Base-by-base conservation (phyloP, 23 tunicate species). In the Pegea sp. region DNA sequence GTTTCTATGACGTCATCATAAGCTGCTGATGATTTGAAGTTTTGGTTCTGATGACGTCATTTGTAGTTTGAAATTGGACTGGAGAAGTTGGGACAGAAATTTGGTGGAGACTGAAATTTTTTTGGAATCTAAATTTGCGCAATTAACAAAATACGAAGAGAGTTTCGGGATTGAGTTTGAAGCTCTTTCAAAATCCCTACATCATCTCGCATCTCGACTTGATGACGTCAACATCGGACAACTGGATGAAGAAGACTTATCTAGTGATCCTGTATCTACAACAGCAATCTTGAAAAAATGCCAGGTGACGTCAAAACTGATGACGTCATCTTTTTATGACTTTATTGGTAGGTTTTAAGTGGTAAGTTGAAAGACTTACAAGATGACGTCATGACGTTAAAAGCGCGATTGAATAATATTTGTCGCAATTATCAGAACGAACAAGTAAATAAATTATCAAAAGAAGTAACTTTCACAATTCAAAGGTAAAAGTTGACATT, bases 21-120 rank as follows among this genome's bases (percentile, higher is more conserved):
- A n/a, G n/a, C n/a, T n/a, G n/a, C n/a, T n/a, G n/a, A n/a, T n/a
- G n/a, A n/a, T n/a, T n/a, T n/a, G n/a, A n/a, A n/a, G n/a, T n/a
- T n/a, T n/a, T n/a, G n/a, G n/a, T n/a, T n/a, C n/a, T n/a, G n/a
- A n/a, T n/a, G n/a, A n/a, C n/a, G n/a, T n/a, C 30, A 5, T 63
- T 48, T 70, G 28, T 43, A 84, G 95, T 57, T 49, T 84, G 57
- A 84, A 68, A 52, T 76, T 67, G 31, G 76, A 84, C 34, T 84
- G 95, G 95, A 53, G 72, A 20, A 26, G 68, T 3, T 84, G 84
- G 84, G 95, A 84, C 34, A 57, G 95, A 1, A 62, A 38, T 6
- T 8, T 84, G 43, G 73, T 70, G 21, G 95, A 68, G 52, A 56
- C 84, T 2, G 95, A 84, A 32, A 74, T 84, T 1, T 49, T 68